Conservation (phyloP, 2,797 vertebrate species). For the Gambelia wislizenii region DNA sequence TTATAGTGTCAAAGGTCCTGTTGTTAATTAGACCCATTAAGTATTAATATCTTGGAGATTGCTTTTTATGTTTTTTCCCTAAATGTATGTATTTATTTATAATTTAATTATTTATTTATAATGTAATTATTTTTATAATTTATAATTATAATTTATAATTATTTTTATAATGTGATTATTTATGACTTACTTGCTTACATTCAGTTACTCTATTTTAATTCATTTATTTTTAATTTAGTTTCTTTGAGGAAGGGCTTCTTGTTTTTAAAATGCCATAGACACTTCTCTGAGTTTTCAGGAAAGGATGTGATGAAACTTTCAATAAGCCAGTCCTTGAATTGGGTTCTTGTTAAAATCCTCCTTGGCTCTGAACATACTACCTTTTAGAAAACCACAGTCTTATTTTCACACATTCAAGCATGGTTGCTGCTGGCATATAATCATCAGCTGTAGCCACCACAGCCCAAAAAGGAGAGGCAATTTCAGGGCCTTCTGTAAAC, state of each 20-base stretch:
- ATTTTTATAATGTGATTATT: too few relatives aligned
- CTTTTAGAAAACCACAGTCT: background rate
- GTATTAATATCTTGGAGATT: too few relatives aligned
- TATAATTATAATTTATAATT: too few relatives aligned
- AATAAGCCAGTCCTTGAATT: background rate
- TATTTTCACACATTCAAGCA: background rate
- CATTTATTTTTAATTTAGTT: too few relatives aligned
- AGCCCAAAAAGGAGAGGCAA: slow-evolving; percentile 13
- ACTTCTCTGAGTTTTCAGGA: background rate
- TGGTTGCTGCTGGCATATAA: background rate
- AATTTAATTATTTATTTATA: too few relatives aligned
- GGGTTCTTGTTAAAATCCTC: background rate
- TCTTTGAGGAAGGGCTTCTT: background rate
- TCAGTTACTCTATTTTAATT: too few relatives aligned
- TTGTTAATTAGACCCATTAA: too few relatives aligned
- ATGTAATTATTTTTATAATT: too few relatives aligned
- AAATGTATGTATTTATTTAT: too few relatives aligned
- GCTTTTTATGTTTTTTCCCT: too few relatives aligned
- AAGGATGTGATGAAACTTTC: background rate
- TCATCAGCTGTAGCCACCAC: background rate
- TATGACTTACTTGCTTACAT: too few relatives aligned
- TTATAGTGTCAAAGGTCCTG: too few relatives aligned
- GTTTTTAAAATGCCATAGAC: background rate
- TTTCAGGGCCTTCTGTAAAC: slow-evolving; percentile 36
- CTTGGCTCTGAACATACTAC: background rate